Conservation (phyloP, 2,113 vertebrate genomes). For the Chlamydotis undulata region DNA sequence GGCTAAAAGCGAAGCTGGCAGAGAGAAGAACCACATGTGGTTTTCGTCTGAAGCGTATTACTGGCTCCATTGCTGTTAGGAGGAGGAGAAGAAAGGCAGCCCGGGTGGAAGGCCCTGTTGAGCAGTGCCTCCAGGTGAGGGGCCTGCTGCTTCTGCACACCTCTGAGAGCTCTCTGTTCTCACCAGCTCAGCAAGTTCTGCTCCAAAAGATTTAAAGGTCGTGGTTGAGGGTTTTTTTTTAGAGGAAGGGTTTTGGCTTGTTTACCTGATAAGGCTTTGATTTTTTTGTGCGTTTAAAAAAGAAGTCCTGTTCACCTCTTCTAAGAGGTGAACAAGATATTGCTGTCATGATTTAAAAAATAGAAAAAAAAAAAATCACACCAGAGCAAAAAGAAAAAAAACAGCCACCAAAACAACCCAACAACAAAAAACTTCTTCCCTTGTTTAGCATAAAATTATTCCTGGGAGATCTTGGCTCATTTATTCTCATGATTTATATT, state of each 20-base stretch:
- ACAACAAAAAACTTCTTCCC: background rate
- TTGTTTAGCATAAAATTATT: constrained; percentile 38
- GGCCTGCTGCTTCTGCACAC: background rate
- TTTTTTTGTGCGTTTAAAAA: background rate
- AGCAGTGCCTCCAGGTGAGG: background rate
- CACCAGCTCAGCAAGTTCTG: background rate
- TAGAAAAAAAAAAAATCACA: background rate
- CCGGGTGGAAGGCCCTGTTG: background rate
- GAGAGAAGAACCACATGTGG: background rate
- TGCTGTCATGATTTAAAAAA: background rate
- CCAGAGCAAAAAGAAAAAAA: background rate
- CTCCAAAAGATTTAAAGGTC: background rate
- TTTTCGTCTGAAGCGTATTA: background rate
- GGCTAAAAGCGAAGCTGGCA: constrained; percentile 19
- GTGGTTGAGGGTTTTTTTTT: background rate
- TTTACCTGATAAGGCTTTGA: background rate
- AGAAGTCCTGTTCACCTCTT: background rate
- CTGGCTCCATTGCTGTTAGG: background rate
- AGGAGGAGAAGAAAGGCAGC: background rate
- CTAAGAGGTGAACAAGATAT: background rate
- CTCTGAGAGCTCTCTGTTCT: background rate
- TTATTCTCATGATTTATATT: constrained; percentile 39
- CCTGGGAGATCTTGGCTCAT: constrained; percentile 8
- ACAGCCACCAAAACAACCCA: background rate
- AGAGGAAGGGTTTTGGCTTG: background rate